Evolutionary conservation across 2,888 invertebrate species (phyloP).

Genomic region (Micropterix aruncella): DNA sequence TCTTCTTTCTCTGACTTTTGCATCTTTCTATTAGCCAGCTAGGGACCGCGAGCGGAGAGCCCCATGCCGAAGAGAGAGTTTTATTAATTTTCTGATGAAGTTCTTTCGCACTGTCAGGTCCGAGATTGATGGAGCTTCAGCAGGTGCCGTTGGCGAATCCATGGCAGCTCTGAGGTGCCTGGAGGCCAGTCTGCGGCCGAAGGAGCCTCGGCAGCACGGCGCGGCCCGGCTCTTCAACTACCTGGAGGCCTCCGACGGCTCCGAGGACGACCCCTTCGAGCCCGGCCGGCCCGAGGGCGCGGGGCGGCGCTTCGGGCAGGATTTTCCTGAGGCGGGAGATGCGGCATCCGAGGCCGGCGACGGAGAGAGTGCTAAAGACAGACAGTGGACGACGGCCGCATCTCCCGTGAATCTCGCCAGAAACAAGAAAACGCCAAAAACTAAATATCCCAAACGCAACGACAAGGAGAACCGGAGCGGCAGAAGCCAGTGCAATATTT

Average conservation of each 20-base stretch:
- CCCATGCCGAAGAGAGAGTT: slow-evolving; percentile 6
- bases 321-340: slow-evolving; percentile 52
- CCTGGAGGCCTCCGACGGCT: slow-evolving; percentile 60
- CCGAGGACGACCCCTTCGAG: slow-evolving; percentile 30
- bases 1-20: no score
- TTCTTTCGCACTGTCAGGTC: slow-evolving; percentile 13
- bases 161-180: slow-evolving; percentile 19
- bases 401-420: slow-evolving; percentile 27
- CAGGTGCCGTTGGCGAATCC: slow-evolving; percentile 8
- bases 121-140: slow-evolving; percentile 13
- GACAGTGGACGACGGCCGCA: slow-evolving; percentile 16
- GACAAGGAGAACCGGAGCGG: slow-evolving; percentile 14
- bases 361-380: slow-evolving; percentile 16
- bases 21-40: no score
- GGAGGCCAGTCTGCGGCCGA: slow-evolving; percentile 21
- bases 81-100: slow-evolving; percentile 15
- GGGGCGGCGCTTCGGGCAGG: slow-evolving; percentile 24
- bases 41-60: not conserved
- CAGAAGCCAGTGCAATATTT: slow-evolving; percentile 30
- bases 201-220: slow-evolving; percentile 37
- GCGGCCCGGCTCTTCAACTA: slow-evolving; percentile 58
- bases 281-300: slow-evolving; percentile 9
- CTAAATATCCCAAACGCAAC: slow-evolving; percentile 10
- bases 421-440: slow-evolving; percentile 13
- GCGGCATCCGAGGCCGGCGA: slow-evolving; percentile 21